Evolutionary conservation across 2,797 vertebrate species (phyloP).

Genomic region (Acanthurus tractus): DNA sequence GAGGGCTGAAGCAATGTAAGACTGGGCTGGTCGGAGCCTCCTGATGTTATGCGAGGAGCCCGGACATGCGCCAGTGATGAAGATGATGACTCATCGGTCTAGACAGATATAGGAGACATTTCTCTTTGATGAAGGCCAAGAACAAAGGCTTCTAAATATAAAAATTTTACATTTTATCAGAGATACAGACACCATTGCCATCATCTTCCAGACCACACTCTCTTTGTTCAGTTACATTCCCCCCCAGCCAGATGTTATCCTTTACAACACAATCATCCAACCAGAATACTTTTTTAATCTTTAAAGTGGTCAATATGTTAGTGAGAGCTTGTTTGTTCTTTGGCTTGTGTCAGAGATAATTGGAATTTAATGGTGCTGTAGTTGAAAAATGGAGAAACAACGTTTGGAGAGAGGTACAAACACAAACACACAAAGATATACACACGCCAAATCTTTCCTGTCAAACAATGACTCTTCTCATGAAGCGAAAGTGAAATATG

Average conservation of each 20-base stretch:
- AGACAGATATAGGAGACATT: slow-evolving; percentile 23
- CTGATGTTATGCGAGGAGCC: slow-evolving; percentile 33
- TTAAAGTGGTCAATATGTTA: slow-evolving; percentile 12
- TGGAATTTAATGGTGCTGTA: slow-evolving; percentile 27
- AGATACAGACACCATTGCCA: slow-evolving; percentile 7
- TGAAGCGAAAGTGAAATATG: background rate
- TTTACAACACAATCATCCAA: slow-evolving; percentile 28
- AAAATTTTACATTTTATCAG: slow-evolving; percentile 13
- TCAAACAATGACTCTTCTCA: background rate
- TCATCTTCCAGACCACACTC: background rate
- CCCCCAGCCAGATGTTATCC: slow-evolving; percentile 50
- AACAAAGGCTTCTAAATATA: slow-evolving; percentile 24
- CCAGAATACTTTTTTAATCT: slow-evolving; percentile 39
- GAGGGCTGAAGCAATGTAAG: slow-evolving; percentile 22
- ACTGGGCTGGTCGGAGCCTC: slow-evolving; percentile 14
- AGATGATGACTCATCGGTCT: slow-evolving; percentile 51
- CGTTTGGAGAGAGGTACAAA: slow-evolving; percentile 1
- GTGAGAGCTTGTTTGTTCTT: slow-evolving; percentile 34
- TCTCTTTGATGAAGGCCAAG: background rate
- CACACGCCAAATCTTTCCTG: background rate
- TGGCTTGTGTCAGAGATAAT: slow-evolving; percentile 33
- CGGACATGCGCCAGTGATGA: slow-evolving; percentile 14
- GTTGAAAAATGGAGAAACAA: slow-evolving; percentile 25
- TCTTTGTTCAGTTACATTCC: slow-evolving; percentile 16
- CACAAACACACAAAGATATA: background rate